Conservation (phyloP, 2,797 vertebrate species). For the Synanceia verrucosa region DNA sequence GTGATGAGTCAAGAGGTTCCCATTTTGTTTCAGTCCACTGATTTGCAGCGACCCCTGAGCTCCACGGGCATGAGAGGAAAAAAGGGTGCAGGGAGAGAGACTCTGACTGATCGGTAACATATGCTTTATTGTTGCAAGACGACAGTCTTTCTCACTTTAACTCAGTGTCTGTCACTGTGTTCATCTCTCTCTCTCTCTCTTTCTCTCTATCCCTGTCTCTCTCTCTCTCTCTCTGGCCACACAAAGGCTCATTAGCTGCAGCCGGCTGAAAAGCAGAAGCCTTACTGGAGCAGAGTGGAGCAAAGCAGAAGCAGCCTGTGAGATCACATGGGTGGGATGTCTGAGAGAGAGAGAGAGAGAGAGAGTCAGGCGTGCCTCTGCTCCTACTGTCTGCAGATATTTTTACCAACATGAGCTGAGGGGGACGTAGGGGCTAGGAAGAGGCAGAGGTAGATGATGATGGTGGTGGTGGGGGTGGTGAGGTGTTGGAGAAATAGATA, state of each 20-base stretch:
- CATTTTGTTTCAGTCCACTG: conserved; percentile 82
- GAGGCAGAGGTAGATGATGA: conserved; percentile 7
- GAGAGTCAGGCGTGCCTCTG: conserved; percentile 75
- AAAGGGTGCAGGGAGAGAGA: conserved; percentile 65
- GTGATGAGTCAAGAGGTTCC: conserved; percentile 76
- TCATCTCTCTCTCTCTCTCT: conserved; percentile 30
- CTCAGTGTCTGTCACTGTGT: conserved; percentile 61
- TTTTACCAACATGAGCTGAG: conserved; percentile 82
- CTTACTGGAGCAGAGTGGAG: conserved; percentile 85
- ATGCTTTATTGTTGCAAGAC: conserved; percentile 93
- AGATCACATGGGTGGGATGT: conserved; percentile 97
- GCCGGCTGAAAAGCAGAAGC: conserved; percentile 90
- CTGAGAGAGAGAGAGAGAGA: conserved; percentile 71
- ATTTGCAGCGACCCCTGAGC: conserved; percentile 69
- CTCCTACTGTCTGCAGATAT: conserved; percentile 88
- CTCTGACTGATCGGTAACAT: conserved; percentile 87
- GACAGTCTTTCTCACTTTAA: conserved; percentile 83
- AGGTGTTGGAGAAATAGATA: conserved; percentile 44
- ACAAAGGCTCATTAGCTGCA: conserved; percentile 99
- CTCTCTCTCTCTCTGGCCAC: conserved; percentile 71
- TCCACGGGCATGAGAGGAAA: conserved; percentile 53
- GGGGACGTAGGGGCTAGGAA: conserved; percentile 12
- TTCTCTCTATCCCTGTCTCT: conserved; percentile 38
- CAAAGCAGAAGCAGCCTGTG: conserved; percentile 85
- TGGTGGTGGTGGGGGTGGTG: background rate